phyloP scores from a whole-genome alignment of 2,888 invertebrate species.

The Dusona sp. region DNA sequence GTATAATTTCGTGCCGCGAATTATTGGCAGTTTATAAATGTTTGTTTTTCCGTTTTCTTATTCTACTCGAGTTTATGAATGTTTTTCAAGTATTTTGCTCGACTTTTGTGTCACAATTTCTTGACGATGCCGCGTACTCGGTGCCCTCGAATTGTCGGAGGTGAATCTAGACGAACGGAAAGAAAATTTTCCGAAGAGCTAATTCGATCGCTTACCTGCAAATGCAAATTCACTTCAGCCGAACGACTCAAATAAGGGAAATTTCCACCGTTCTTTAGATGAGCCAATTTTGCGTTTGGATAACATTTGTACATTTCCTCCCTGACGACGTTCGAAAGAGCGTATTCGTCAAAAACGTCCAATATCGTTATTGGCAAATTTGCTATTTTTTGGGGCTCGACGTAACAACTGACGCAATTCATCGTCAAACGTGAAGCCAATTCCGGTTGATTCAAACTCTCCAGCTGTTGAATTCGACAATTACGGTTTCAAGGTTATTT shows the following conservation, averaged over 20 bases:
- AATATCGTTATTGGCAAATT: conserved; percentile 92
- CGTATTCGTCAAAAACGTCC: conserved; percentile 96
- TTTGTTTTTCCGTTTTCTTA: background rate
- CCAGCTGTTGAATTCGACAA: conserved; percentile 87
- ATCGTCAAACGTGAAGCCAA: conserved; percentile 94
- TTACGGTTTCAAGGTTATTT: background rate
- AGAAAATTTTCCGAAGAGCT: no score
- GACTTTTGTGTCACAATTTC: conserved; percentile 56
- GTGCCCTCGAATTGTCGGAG: conserved; percentile 90
- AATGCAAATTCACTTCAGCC: conserved; percentile 95
- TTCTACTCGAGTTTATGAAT: background rate
- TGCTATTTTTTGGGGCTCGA: conserved; percentile 90
- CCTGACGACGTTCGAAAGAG: conserved; percentile 90
- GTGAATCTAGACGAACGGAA: conserved; percentile 87
- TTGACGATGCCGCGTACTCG: conserved; percentile 87
- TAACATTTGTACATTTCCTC: conserved; percentile 95
- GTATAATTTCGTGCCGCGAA: conserved; percentile 49
- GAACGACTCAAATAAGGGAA: conserved; percentile 95
- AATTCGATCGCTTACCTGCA: conserved; percentile 88
- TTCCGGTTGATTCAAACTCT: conserved; percentile 92
- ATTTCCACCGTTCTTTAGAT: conserved; percentile 95
- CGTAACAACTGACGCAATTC: conserved; percentile 92
- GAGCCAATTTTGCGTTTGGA: conserved; percentile 93
- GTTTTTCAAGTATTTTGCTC: conserved; percentile 54
- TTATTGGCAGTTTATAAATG: conserved; percentile 21